Conservation (phyloP, 2,797 vertebrate species). For the Hylomyscus alleni region DNA sequence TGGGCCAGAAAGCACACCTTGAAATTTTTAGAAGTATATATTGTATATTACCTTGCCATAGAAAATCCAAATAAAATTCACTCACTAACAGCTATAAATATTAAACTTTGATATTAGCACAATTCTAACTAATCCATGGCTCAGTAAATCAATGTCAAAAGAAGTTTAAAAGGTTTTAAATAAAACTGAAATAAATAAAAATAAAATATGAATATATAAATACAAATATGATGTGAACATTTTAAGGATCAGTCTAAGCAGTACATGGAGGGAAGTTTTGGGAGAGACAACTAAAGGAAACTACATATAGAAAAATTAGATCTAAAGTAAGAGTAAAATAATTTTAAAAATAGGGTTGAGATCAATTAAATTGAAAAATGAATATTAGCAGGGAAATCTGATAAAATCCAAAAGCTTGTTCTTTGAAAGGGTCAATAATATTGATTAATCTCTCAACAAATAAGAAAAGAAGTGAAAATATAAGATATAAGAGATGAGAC, state of each 20-base stretch:
- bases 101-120: conserved; percentile 4
- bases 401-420: conserved; percentile 45
- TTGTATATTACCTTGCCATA: background rate
- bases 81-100: background rate
- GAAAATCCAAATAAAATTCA: conserved; percentile 48
- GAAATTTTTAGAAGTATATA: background rate
- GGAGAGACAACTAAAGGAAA: background rate
- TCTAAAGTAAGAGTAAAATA: conserved; percentile 39
- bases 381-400: conserved; percentile 51
- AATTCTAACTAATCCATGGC: background rate
- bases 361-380: conserved; percentile 36
- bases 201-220: background rate
- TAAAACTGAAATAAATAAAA: background rate
- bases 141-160: conserved; percentile 51
- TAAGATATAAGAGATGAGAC: conserved; percentile 28
- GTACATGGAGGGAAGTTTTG: background rate
- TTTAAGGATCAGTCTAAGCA: conserved; percentile 7
- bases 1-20: conserved; percentile 29
- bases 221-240: background rate
- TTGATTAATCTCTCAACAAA: background rate
- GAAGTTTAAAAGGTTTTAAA: conserved; percentile 42
- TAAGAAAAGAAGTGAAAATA: background rate
- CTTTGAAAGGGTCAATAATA: conserved; percentile 55
- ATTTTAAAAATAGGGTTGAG: conserved; percentile 12
- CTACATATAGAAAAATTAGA: conserved; percentile 53